Base-by-base conservation (phyloP, 2,113 vertebrate genomes). In the Lophura nycthemera region DNA sequence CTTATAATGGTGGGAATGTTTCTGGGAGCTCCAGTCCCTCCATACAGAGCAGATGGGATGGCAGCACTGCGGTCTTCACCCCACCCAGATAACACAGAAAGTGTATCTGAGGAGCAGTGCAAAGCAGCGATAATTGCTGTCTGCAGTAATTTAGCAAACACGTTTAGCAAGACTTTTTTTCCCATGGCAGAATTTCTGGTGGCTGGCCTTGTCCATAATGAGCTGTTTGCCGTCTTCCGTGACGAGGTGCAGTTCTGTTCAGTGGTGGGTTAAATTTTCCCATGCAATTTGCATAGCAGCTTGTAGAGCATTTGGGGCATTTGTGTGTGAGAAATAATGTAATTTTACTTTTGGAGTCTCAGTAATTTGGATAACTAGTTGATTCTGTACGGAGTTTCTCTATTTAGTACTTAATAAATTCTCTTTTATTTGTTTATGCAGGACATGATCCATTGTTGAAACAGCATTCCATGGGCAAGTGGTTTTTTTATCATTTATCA, bases 11-110 rank as follows among this genome's bases (percentile, higher is more conserved):
- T n/a, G 29, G 70, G 20, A 22, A 4, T 34, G 13, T 27, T 59
- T 38, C 57, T 85, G 63, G 42, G 43, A 40, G 2, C 6, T 29
- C n/a, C 1, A 1, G 1, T 52, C 5, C 0, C 11, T 38, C 17
- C 47, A 54, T 34, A 4, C 4, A 34, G 63, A 36, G 43, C 56
- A 25, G 59, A 29, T 45, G 3, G 47, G 40, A 8, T 30, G 22
- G 52, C 52, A 81, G 59, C 21, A 2, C 24, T 19, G 21, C 4
- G 1, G 22, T 20, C 36, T 10, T 27, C 48, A 65, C 59, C 32
- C 47, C 1, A 0, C 65, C 30, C 40, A 8, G 54, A 1, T 17
- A 10, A 6, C 1, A 3, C 25, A 8, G 1, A 15, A 16, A 20
- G 22, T 5, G 42, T 2, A 5, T 8, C 22, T 25, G 50, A 60